Evolutionary conservation across 1,140 invertebrate genomes (phyloP), one percentile per base, ranked within the genome.

Genomic region (Alviniconcha marisindica): DNA sequence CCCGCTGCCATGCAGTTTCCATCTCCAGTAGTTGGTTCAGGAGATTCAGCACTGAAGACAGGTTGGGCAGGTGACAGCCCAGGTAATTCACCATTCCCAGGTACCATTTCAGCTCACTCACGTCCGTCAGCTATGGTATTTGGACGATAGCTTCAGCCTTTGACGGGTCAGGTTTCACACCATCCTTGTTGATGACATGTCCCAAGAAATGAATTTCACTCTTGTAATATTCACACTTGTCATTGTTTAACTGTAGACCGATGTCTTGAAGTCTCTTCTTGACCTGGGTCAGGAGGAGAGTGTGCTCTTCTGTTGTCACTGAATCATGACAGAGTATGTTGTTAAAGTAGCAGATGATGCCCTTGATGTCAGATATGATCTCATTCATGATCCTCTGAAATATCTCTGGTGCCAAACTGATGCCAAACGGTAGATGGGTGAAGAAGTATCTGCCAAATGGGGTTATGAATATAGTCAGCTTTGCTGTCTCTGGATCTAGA

Each of bases 401-500:
- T 28, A 85, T 28, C 77, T 88, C 83, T 12, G 82, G 51, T 0
- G 82, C 83, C 28, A 84, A 87, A 4, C 69, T 73, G 36, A 85
- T 87, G 7, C 85, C 84, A 63, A 85, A 85, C 1, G 84, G 85
- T n/a, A 85, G 31, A 15, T 86, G 56, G 0, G 48, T 73, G 51
- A 84, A 85, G 33, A 81, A 42, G 74, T 71, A 87, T n/a, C 83
- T 51, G 1, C 87, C 88, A 56, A 84, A 85, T 33, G 85, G 82
- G 51, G 51, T 96, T 18, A 92, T 97, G 76, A 94, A 95, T 0
- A 94, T 96, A 91, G 93, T 98, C 66, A 95, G 97, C 15, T 94
- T 96, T 0, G 91, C 96, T 36, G 94, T 95, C 71, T 97, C 98
- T 92, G 97, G 97, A 90, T 95, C 96, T 63, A 97, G 98, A 89